phyloP scores from a whole-genome alignment of 2,888 invertebrate genomes.

The Oconnorella tubifera region DNA sequence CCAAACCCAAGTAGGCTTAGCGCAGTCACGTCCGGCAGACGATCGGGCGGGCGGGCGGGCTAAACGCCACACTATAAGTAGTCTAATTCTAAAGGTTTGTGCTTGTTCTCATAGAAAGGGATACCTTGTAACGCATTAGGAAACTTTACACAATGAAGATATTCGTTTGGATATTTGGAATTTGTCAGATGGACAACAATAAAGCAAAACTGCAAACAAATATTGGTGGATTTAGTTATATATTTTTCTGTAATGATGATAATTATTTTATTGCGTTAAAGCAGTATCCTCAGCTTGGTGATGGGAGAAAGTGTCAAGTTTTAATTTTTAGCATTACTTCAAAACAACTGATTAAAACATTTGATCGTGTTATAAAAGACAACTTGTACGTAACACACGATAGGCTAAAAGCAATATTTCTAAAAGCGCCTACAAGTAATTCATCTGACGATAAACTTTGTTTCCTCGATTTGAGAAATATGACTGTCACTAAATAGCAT shows the following conservation, averaged over 20 bases:
- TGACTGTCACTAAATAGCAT: not conserved
- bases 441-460: not conserved
- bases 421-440: not conserved
- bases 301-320: not conserved
- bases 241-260: not conserved
- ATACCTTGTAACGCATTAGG: not conserved
- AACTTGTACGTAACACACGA: not conserved
- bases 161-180: not conserved
- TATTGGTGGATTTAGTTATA: not conserved
- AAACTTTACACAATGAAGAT: not conserved
- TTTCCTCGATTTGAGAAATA: not conserved
- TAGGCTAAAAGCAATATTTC: not conserved
- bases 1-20: too few species aligned
- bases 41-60: too few species aligned
- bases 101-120: not conserved
- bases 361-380: not conserved
- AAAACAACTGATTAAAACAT: not conserved
- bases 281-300: not conserved
- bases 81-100: not conserved
- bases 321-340: not conserved
- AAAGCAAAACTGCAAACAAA: not conserved
- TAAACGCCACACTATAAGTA: too few species aligned
- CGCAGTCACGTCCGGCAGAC: too few species aligned
- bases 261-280: not conserved
- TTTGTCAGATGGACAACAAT: not conserved